Conservation (phyloP, 2,113 vertebrate genomes). For the Pimephales promelas region DNA sequence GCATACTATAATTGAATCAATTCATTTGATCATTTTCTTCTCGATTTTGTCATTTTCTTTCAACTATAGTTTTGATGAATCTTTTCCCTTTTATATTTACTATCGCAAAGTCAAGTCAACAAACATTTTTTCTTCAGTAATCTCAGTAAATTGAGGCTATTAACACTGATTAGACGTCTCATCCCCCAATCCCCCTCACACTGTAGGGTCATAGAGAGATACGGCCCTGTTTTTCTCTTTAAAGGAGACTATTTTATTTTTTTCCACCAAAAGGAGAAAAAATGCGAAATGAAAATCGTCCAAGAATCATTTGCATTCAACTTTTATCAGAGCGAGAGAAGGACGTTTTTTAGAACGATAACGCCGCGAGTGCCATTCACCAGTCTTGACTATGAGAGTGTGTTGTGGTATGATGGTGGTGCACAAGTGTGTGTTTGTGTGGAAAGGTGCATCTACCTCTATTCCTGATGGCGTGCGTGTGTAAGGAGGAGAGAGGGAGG, state of each 20-base stretch:
- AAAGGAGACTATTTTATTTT: neutral
- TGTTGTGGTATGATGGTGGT: constrained; percentile 2
- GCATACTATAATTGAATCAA: no score
- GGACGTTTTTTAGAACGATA: constrained; percentile 74
- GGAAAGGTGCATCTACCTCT: constrained; percentile 14
- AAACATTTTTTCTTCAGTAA: neutral
- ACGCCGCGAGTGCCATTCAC: constrained; percentile 65
- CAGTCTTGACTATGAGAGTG: constrained; percentile 54
- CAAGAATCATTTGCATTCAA: constrained; percentile 77
- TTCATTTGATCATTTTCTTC: no score
- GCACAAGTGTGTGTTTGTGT: constrained; percentile 38
- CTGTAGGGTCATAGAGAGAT: no score
- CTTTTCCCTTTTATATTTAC: neutral
- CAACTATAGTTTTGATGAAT: neutral
- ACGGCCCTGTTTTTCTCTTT: neutral
- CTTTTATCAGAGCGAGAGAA: constrained; percentile 71
- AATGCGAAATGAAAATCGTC: constrained; percentile 71
- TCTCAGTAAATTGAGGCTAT: neutral
- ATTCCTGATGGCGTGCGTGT: constrained; percentile 41
- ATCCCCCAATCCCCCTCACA: no score
- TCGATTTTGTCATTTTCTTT: neutral
- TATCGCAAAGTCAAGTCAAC: neutral
- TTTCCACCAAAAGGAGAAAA: constrained; percentile 36
- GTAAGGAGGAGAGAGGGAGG: constrained; percentile 38
- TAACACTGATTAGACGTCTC: neutral